Base-by-base conservation (phyloP, 2,888 invertebrate species). In the Yponomeuta malinellus region DNA sequence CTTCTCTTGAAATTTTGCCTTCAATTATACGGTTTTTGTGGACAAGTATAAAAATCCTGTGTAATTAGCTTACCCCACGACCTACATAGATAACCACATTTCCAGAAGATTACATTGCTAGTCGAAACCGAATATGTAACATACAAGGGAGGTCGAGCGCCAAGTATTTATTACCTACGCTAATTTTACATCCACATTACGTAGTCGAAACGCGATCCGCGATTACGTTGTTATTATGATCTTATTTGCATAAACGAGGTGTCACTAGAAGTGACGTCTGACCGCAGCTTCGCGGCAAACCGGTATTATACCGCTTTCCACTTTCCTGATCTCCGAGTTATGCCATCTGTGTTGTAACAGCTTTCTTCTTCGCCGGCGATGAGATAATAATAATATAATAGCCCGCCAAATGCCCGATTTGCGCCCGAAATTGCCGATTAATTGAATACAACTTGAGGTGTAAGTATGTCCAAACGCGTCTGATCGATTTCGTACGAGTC, bases 321-420 rank as follows among this genome's bases (percentile, higher is more conserved):
- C 89, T 90, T 90, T 90, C 86, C 81, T 88, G 73, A 76, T 75
- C 75, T 66, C 79, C 76, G 31, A 31, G 80, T 84, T 89, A 90
- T 87, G 83, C 75, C 86, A 88, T 85, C 81, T 79, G 78, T 83
- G 81, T 80, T 82, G 85, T 87, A 90, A 89, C 84, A 75, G 84
- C 89, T 91, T 90, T 87, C 86, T 80, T 87, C 81, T 81, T 83
- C 65, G 12, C 74, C 77, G 77, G 78, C 78, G 82, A 85, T 89
- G 89, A 87, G 83, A 85, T 90, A 89, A 90, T 90, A 89, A 90
- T 59, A 68, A 31, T 31, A 69, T 59, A 43, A 68, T 48, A n/a
- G 10, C 68, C 10, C 48, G 6, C 37, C 9, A 33, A 29, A 12
- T 29, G n/a, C n/a, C 68, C 48, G 68, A 68, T 68, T 48, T 68